Percentiles rank a stretch among this genome's conserved stretches.
Conservation (phyloP, 2,113 vertebrate species). For the Phylloscopus whistleri region DNA sequence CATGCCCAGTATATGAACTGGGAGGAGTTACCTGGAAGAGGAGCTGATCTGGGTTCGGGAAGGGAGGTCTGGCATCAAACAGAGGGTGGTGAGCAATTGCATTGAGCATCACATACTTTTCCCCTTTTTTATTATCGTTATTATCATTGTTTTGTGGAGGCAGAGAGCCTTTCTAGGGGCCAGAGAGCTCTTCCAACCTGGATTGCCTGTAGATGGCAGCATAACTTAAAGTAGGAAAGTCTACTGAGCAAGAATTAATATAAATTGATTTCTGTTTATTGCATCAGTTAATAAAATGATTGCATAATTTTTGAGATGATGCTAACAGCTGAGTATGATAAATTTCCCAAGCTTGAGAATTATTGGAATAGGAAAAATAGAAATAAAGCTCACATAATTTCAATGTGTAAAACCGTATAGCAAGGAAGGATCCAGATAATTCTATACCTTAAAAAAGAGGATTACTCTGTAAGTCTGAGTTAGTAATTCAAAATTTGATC, state of each 20-base stretch:
- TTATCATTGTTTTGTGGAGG: background rate
- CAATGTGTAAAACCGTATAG: background rate
- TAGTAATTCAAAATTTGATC: background rate
- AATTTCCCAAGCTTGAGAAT: background rate
- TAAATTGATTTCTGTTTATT: background rate
- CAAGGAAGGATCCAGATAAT: background rate
- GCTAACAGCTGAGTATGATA: background rate
- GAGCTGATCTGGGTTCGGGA: background rate
- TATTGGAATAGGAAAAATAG: background rate
- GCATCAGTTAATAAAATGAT: background rate
- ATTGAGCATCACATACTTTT: background rate
- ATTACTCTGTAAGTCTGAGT: background rate
- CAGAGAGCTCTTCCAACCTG: background rate
- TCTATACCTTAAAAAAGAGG: background rate
- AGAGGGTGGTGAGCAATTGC: background rate
- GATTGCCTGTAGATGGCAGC: conserved; percentile 61
- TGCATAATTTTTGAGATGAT: background rate
- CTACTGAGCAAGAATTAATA: background rate
- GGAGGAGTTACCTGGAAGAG: background rate
- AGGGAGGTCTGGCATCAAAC: background rate
- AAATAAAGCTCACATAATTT: background rate
- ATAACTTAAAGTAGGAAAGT: conserved; percentile 18
- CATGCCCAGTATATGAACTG: background rate
- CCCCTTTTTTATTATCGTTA: background rate
- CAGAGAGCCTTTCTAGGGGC: background rate